A percentile compares a stretch with the other conserved stretches of the same genome.
Conservation (phyloP, 2,888 invertebrate genomes). For the Lepidonotus clava region DNA sequence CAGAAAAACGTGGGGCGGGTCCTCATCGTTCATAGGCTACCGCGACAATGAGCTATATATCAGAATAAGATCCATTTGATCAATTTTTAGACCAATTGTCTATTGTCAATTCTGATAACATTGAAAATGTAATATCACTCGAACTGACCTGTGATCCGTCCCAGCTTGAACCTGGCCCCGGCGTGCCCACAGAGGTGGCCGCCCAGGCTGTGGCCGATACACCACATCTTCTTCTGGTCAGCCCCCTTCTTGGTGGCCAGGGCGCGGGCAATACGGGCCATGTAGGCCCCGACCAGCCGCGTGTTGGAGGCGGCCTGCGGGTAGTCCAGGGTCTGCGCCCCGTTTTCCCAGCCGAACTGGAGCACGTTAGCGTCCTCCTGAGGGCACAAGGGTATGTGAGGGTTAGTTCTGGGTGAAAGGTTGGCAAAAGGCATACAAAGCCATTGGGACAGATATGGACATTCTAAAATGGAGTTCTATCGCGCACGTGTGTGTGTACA, state of each 20-base stretch:
- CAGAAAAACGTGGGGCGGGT: too few species aligned
- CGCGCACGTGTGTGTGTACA: too few species aligned
- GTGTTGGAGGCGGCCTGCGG: slow-evolving; percentile 80
- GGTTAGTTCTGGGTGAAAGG: too few species aligned
- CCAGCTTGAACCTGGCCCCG: slow-evolving; percentile 82
- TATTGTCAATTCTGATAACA: too few species aligned
- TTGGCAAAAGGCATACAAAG: too few species aligned
- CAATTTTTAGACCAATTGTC: too few species aligned
- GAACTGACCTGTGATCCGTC: slow-evolving; percentile 77
- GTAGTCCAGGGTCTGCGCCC: slow-evolving; percentile 71
- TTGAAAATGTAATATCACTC: not conserved
- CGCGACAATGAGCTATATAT: too few species aligned
- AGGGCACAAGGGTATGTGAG: too few species aligned
- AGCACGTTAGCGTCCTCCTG: slow-evolving; percentile 64
- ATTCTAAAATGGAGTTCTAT: too few species aligned
- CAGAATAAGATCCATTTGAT: too few species aligned
- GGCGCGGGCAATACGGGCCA: slow-evolving; percentile 71
- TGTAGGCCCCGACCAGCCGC: slow-evolving; percentile 78
- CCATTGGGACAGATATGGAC: too few species aligned
- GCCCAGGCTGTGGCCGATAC: slow-evolving; percentile 94
- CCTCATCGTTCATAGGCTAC: too few species aligned
- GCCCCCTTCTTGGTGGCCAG: slow-evolving; percentile 65
- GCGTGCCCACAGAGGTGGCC: slow-evolving; percentile 94
- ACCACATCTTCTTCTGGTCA: slow-evolving; percentile 84
- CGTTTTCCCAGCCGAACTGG: slow-evolving; percentile 61